phyloP scores from a whole-genome alignment of 23 tunicate species.

The Oikopleura dioica region DNA sequence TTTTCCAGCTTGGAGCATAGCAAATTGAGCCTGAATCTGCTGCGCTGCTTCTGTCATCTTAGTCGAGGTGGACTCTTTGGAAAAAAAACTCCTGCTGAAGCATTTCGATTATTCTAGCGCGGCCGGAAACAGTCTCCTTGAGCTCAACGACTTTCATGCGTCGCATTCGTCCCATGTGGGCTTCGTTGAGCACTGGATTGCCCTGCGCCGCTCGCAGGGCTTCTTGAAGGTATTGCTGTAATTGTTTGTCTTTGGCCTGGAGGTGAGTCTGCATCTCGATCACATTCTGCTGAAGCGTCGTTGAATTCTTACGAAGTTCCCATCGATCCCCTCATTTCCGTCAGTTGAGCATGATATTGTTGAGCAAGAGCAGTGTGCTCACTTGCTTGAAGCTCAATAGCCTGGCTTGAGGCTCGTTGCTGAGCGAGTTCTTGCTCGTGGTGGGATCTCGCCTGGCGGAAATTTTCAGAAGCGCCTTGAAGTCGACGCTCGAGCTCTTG shows the following conservation, averaged over 20 bases:
- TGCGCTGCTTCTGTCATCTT: not conserved
- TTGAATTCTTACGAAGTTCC: not conserved
- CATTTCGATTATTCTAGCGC: constrained; percentile 5
- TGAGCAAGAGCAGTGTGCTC: not conserved
- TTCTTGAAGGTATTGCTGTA: not conserved
- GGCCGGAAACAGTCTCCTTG: not conserved
- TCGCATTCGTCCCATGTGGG: constrained; percentile 7
- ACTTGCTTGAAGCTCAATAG: not conserved
- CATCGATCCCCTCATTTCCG: not conserved
- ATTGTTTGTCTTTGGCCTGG: constrained; percentile 9
- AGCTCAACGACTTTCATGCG: constrained; percentile 8
- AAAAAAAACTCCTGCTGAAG: not conserved
- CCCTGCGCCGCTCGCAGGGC: constrained; percentile 5
- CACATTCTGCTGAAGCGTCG: not conserved
- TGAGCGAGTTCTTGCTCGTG: not conserved
- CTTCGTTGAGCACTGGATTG: not conserved
- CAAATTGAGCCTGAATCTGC: not conserved
- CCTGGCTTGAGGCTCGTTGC: not conserved
- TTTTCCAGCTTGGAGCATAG: not conserved
- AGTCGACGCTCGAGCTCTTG: not conserved
- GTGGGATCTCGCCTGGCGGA: not conserved
- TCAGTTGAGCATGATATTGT: not conserved
- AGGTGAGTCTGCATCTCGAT: not conserved
- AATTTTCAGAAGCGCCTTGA: not conserved
- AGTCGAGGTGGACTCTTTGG: not conserved